Percentiles rank a stretch among this genome's conserved stretches.
These are phyloP conservation scores for Talpa occidentalis DNA, from an alignment of 2,113 vertebrate genomes.

Conservation along the genomic window DNA sequence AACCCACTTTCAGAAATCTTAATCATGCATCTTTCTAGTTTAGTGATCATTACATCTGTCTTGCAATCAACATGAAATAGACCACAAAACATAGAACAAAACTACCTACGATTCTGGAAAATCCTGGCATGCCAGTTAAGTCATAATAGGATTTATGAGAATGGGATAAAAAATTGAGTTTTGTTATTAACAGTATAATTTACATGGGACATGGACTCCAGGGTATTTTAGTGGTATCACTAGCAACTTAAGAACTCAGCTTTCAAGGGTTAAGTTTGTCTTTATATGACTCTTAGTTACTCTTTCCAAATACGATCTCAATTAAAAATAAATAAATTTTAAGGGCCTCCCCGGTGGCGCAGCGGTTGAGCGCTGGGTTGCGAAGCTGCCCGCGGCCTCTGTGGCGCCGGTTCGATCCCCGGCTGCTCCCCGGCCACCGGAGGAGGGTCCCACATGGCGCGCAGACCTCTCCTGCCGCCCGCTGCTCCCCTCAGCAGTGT, in stretches of 20 bases:
- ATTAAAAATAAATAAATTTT: too few relatives aligned
- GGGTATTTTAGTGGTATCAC: neutral
- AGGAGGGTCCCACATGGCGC: too few relatives aligned
- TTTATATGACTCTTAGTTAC: too few relatives aligned
- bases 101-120: neutral
- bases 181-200: neutral
- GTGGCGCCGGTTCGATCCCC: too few relatives aligned
- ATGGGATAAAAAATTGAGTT: neutral
- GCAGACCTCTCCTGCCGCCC: too few relatives aligned
- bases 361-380: too few relatives aligned
- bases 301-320: too few relatives aligned
- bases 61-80: conserved; percentile 53
- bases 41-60: conserved; percentile 43
- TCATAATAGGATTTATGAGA: conserved; percentile 11
- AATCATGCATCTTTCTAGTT: conserved; percentile 17
- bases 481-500: too few relatives aligned
- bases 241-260: neutral
- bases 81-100: neutral
- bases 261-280: too few relatives aligned
- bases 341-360: too few relatives aligned
- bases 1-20: conserved; percentile 14
- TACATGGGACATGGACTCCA: neutral
- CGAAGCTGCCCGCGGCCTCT: too few relatives aligned
- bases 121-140: neutral
- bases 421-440: too few relatives aligned